Conservation (phyloP, 2,888 invertebrate species). For the Heliconius aoede region DNA sequence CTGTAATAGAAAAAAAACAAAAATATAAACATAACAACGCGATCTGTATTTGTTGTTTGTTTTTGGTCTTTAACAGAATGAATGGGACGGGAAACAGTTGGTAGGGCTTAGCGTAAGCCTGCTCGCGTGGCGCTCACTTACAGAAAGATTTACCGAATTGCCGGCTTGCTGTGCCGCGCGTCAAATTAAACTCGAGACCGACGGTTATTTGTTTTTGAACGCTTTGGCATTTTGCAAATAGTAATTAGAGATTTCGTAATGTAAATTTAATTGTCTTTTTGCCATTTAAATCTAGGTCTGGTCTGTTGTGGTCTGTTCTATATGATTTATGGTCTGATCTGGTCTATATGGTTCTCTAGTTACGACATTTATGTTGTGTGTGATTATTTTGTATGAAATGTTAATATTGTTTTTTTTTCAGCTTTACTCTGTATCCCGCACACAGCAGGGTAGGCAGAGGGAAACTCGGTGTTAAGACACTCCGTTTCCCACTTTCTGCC, state of each 20-base stretch:
- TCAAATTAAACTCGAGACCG: conserved; percentile 22
- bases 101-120: conserved; percentile 51
- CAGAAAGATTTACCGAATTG: conserved; percentile 53
- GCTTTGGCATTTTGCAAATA: background rate
- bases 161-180: conserved; percentile 32
- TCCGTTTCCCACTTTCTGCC: too few species aligned
- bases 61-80: conserved; percentile 41
- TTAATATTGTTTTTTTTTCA: too few species aligned
- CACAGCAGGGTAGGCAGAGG: too few species aligned
- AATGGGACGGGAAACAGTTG: conserved; percentile 51
- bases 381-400: conserved; percentile 23
- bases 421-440: too few species aligned
- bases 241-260: background rate
- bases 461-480: too few species aligned
- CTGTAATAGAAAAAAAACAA: background rate
- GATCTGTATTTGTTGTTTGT: conserved; percentile 27
- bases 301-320: too few species aligned
- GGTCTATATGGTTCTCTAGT: too few species aligned
- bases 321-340: too few species aligned
- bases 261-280: background rate
- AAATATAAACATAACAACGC: background rate
- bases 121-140: conserved; percentile 49
- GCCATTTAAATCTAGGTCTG: too few species aligned
- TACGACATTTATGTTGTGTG: conserved; percentile 18
- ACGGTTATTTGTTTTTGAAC: conserved; percentile 16